These are phyloP conservation scores for Chloroceryle amazona DNA, from an alignment of 2,797 vertebrate genomes.

Conservation along the genomic window DNA sequence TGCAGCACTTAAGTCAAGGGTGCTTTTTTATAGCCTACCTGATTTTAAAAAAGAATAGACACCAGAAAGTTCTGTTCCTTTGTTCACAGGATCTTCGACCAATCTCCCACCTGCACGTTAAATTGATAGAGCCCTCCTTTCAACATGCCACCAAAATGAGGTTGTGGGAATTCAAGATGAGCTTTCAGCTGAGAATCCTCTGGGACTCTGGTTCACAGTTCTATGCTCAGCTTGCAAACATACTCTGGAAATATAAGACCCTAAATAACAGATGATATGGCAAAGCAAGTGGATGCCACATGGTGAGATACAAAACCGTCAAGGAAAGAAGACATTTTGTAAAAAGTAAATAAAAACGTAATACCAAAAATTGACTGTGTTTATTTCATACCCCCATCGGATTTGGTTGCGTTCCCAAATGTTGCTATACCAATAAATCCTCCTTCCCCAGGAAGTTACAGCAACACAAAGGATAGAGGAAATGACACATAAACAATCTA, in stretches of 20 bases:
- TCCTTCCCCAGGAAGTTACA: slow-evolving; percentile 44
- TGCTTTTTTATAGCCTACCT: neutral
- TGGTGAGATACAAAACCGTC: slow-evolving; percentile 39
- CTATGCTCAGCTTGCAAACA: slow-evolving; percentile 60
- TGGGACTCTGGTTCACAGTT: slow-evolving; percentile 49
- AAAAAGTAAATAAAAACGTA: slow-evolving; percentile 65
- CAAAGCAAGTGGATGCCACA: slow-evolving; percentile 56
- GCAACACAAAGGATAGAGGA: slow-evolving; percentile 49
- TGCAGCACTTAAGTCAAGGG: neutral
- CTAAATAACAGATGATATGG: slow-evolving; percentile 68
- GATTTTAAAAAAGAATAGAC: neutral
- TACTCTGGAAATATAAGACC: slow-evolving; percentile 41
- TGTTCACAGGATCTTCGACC: neutral
- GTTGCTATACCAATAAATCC: slow-evolving; percentile 67
- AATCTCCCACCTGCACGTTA: neutral
- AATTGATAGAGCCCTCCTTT: neutral
- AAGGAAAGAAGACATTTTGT: slow-evolving; percentile 44
- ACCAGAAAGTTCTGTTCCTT: neutral
- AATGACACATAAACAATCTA: slow-evolving; percentile 65
- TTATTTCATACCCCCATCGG: slow-evolving; percentile 51
- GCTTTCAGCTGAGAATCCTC: slow-evolving; percentile 17
- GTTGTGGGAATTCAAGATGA: slow-evolving; percentile 10
- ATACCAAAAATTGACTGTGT: slow-evolving; percentile 55
- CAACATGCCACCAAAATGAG: neutral
- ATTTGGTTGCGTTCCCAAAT: slow-evolving; percentile 57